Evolutionary conservation across 2,888 invertebrate species (phyloP).

Genomic region (Lithosia quadra): DNA sequence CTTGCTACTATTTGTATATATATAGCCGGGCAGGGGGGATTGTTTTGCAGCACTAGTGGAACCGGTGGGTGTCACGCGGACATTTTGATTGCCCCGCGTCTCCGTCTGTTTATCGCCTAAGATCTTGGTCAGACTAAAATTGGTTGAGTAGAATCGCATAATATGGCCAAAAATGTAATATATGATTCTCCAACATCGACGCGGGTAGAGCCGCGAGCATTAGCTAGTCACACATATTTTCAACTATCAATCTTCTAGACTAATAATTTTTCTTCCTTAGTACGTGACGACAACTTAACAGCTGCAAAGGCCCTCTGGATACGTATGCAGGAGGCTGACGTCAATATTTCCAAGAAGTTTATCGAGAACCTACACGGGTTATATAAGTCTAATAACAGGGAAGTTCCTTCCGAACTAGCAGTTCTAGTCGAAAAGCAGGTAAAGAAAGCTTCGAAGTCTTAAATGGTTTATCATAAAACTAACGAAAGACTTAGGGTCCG

Average conservation of each 20-base stretch:
- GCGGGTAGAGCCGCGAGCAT: too few relatives aligned
- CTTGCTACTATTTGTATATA: too few relatives aligned
- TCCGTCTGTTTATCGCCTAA: too few relatives aligned
- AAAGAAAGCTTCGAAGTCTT: conserved; percentile 30
- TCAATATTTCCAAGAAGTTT: conserved; percentile 77
- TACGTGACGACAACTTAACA: conserved; percentile 78
- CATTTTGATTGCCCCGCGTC: too few relatives aligned
- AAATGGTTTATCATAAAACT: not conserved
- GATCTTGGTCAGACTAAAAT: too few relatives aligned
- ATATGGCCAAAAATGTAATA: too few relatives aligned
- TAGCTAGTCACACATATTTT: not conserved
- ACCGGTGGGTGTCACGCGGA: too few relatives aligned
- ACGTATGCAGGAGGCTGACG: conserved; percentile 78
- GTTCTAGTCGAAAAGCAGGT: conserved; percentile 59
- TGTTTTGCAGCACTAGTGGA: too few relatives aligned
- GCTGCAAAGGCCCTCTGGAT: conserved; percentile 79
- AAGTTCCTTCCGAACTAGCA: conserved; percentile 67
- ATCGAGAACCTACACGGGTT: conserved; percentile 67
- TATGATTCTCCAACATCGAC: too few relatives aligned
- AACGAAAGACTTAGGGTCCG: too few relatives aligned
- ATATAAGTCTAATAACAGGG: conserved; percentile 70
- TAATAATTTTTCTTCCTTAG: conserved; percentile 56
- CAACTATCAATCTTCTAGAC: not conserved
- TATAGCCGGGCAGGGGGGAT: too few relatives aligned
- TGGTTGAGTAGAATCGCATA: too few relatives aligned